These are phyloP conservation scores for Cotesia typhae DNA, from an alignment of 1,140 invertebrate genomes.

Conservation along the genomic window DNA sequence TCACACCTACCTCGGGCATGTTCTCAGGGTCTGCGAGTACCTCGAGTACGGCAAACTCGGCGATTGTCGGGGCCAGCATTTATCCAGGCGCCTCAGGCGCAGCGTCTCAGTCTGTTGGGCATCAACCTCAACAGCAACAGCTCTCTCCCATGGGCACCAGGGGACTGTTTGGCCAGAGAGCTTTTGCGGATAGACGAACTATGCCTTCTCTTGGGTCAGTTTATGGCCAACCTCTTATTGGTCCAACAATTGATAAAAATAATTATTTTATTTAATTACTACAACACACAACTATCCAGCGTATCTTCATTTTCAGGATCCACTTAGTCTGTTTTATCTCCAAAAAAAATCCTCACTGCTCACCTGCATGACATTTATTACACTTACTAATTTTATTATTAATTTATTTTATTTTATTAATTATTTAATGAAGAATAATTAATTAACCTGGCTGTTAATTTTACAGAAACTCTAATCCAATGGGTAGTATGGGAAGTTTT, in stretches of 20 bases:
- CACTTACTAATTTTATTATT: background rate
- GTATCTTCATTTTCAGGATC: background rate
- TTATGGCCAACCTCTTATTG: conserved; percentile 38
- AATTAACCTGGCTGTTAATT: conserved; percentile 20
- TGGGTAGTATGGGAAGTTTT: conserved; percentile 72
- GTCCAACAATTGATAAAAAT: background rate
- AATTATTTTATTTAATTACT: background rate
- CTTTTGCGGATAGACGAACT: conserved; percentile 79
- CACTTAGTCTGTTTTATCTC: background rate
- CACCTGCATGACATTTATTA: conserved; percentile 2
- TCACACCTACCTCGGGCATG: conserved; percentile 75
- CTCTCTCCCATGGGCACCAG: conserved; percentile 72
- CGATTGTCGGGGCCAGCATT: conserved; percentile 59
- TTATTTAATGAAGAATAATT: conserved; percentile 6
- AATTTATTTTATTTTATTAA: conserved; percentile 12
- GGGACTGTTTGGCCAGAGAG: conserved; percentile 78
- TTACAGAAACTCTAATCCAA: conserved; percentile 69
- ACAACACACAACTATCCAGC: background rate
- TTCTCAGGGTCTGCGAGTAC: conserved; percentile 67
- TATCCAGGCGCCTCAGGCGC: conserved; percentile 55
- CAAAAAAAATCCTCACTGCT: background rate
- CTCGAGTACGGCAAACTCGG: conserved; percentile 58
- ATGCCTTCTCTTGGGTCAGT: conserved; percentile 75
- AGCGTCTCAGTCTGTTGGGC: conserved; percentile 52
- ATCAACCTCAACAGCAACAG: conserved; percentile 65